Conservation (phyloP, 2,113 vertebrate species). For the Balaenoptera acutorostrata region DNA sequence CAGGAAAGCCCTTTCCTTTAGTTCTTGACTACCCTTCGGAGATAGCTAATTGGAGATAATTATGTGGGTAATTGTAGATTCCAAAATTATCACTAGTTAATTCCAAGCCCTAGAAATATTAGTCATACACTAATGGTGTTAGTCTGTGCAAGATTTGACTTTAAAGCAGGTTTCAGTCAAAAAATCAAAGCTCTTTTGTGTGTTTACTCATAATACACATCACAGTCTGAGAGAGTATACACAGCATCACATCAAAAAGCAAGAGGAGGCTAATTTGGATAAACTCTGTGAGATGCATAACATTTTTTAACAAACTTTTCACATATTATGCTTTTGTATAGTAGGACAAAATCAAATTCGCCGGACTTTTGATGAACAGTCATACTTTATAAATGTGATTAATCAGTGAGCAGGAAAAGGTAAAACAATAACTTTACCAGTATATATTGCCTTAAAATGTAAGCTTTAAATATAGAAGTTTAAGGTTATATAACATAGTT, state of each 20-base stretch:
- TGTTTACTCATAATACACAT: neutral
- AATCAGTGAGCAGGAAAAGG: neutral
- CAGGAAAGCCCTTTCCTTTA: neutral
- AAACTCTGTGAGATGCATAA: neutral
- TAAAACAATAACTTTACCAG: neutral
- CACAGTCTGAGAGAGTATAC: neutral
- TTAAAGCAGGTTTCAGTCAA: constrained; percentile 37
- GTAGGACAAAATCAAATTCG: neutral
- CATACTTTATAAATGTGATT: neutral
- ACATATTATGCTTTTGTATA: neutral
- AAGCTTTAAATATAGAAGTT: neutral
- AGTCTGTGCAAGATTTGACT: neutral
- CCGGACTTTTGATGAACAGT: neutral
- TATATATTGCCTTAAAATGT: neutral
- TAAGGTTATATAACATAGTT: neutral
- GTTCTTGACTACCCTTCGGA: constrained; percentile 43
- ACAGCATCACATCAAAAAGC: neutral
- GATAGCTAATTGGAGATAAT: constrained; percentile 38
- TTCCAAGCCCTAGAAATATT: constrained; percentile 45
- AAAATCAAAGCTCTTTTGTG: constrained; percentile 1
- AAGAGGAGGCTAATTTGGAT: neutral
- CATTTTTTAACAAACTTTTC: neutral
- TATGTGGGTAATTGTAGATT: constrained; percentile 51
- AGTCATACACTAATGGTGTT: constrained; percentile 35
- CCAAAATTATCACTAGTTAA: constrained; percentile 56